A percentile compares a stretch with the other conserved stretches of the same genome.
Conservation (phyloP, 2,888 invertebrate species). For the Sinotaia quadrata region DNA sequence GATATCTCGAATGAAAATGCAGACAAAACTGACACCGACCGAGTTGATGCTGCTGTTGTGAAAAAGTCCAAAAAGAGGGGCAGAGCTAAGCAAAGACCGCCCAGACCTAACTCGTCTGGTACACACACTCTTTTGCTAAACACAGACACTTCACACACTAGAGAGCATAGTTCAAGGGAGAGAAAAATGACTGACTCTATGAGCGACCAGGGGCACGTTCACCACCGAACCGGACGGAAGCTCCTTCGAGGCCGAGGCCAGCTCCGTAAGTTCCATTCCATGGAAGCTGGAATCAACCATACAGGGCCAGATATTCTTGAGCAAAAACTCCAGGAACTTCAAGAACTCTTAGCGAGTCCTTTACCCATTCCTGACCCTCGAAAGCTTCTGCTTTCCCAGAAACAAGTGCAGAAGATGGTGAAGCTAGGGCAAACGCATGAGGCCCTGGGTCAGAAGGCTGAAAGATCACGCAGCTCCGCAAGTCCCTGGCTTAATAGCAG, state of each 20-base stretch:
- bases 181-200: conserved; percentile 13
- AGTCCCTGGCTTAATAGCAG: conserved; percentile 2
- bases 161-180: no score
- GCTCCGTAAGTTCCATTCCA: conserved; percentile 42
- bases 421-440: conserved; percentile 48
- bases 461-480: neutral
- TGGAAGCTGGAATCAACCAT: conserved; percentile 47
- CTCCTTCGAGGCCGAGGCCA: conserved; percentile 41
- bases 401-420: conserved; percentile 56
- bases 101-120: neutral
- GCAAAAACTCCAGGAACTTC: conserved; percentile 55
- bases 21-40: no score
- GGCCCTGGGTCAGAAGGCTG: neutral
- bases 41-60: neutral
- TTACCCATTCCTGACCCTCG: conserved; percentile 47
- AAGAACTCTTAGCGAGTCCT: conserved; percentile 47
- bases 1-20: no score
- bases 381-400: conserved; percentile 39
- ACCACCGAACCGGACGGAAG: conserved; percentile 18
- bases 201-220: conserved; percentile 29
- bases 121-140: neutral
- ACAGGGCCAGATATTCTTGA: conserved; percentile 52
- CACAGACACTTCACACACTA: no score
- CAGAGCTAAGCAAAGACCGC: neutral
- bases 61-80: neutral